Evolutionary conservation across 2,797 vertebrate species (phyloP).

Genomic region (Mormyrops attenuatus): DNA sequence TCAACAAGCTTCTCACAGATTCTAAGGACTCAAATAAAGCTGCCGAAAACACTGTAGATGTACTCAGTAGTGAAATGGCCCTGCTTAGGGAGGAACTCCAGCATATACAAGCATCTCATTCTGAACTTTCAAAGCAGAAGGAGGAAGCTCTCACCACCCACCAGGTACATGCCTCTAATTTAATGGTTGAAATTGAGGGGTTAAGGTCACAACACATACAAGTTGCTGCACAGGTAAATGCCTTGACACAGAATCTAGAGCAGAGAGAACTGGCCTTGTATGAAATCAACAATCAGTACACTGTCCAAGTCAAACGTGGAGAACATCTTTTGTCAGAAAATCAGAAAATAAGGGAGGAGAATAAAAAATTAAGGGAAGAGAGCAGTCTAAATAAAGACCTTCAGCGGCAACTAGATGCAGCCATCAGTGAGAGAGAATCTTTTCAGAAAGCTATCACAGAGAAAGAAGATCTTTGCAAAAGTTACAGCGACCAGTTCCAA

Average conservation of each 20-base stretch:
- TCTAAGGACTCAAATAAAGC: constrained; percentile 39
- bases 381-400: constrained; percentile 40
- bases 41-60: constrained; percentile 40
- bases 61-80: constrained; percentile 54
- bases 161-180: constrained; percentile 50
- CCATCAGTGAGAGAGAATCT: constrained; percentile 52
- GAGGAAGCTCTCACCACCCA: constrained; percentile 51
- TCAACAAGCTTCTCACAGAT: constrained; percentile 50
- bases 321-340: constrained; percentile 57
- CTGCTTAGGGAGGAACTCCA: constrained; percentile 50
- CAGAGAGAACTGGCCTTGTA: constrained; percentile 69
- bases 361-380: constrained; percentile 52
- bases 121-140: constrained; percentile 60
- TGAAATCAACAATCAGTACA: constrained; percentile 61
- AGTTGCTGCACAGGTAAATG: constrained; percentile 58
- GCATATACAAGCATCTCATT: constrained; percentile 42
- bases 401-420: constrained; percentile 46
- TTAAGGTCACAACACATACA: constrained; percentile 66
- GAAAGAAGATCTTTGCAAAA: constrained; percentile 56
- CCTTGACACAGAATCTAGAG: constrained; percentile 58
- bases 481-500: constrained; percentile 40
- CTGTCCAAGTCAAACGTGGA: constrained; percentile 62
- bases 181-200: constrained; percentile 63
- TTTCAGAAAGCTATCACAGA: constrained; percentile 59
- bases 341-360: constrained; percentile 55